phyloP scores from a whole-genome alignment of 2,113 vertebrate genomes.

The Salvator merianae region DNA sequence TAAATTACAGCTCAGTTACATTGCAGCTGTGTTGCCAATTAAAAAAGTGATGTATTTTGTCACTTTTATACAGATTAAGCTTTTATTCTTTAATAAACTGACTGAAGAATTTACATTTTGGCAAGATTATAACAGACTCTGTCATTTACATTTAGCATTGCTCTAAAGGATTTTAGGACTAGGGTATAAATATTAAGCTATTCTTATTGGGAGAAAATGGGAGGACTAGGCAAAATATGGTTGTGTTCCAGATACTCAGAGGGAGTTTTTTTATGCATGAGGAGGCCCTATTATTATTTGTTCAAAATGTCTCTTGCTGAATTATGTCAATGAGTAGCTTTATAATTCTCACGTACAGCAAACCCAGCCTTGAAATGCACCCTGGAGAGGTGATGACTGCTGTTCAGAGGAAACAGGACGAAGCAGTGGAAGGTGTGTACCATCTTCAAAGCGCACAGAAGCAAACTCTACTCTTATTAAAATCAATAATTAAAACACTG shows the following conservation, averaged over 20 bases:
- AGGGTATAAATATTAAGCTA: background rate
- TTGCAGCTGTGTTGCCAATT: constrained; percentile 57
- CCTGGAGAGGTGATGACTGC: background rate
- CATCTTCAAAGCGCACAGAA: background rate
- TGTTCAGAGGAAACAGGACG: too few relatives aligned
- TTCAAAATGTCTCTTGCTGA: background rate
- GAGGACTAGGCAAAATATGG: background rate
- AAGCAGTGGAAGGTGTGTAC: too few relatives aligned
- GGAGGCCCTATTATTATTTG: background rate
- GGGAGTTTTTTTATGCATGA: background rate
- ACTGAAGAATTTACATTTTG: constrained; percentile 65
- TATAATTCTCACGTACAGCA: background rate
- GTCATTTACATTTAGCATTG: constrained; percentile 61
- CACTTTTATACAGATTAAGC: constrained; percentile 60
- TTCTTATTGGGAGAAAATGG: background rate
- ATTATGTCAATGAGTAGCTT: background rate
- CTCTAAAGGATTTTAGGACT: constrained; percentile 47
- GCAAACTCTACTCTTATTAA: background rate
- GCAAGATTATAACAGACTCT: constrained; percentile 59
- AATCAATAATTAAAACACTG: background rate
- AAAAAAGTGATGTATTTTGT: constrained; percentile 64
- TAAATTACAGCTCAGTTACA: constrained; percentile 55
- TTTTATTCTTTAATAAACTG: constrained; percentile 59
- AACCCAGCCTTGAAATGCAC: background rate
- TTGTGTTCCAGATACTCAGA: background rate